These are phyloP conservation scores for Sardina pilchardus DNA, from an alignment of 2,113 vertebrate species.

Conservation along the genomic window DNA sequence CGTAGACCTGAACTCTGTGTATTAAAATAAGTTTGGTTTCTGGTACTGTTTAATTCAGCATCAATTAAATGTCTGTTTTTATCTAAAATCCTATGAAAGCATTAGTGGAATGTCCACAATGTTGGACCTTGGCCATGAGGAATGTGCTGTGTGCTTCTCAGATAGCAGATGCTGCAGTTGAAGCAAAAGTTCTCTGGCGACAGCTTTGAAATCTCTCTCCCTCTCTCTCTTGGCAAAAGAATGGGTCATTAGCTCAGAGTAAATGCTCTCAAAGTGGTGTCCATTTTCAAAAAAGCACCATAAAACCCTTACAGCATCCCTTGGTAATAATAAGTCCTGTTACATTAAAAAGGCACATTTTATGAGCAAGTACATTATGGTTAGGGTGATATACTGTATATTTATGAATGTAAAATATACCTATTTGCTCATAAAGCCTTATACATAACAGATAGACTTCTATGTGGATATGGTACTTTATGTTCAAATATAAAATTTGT, in stretches of 20 bases:
- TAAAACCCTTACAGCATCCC: neutral
- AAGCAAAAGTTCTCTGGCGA: neutral
- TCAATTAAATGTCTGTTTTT: neutral
- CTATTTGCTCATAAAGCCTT: neutral
- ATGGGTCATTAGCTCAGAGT: constrained; percentile 15
- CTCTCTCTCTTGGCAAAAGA: neutral
- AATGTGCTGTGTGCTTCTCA: neutral
- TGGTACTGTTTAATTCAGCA: neutral
- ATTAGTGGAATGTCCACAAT: neutral
- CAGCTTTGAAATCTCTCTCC: neutral
- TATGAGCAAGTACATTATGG: neutral
- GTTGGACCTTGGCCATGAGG: neutral
- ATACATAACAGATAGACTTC: neutral
- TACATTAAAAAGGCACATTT: constrained; percentile 11
- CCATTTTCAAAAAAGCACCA: neutral
- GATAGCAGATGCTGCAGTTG: neutral
- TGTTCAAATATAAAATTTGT: too few relatives aligned
- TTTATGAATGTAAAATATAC: neutral
- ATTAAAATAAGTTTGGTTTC: neutral
- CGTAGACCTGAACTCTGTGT: neutral
- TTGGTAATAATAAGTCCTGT: constrained; percentile 18
- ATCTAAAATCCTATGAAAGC: neutral
- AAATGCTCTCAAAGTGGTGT: constrained; percentile 27
- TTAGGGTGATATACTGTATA: neutral
- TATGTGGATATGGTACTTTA: neutral